phyloP scores from a whole-genome alignment of 53 echinoderm and acorn worm species.

The Mesocentrotus franciscanus region DNA sequence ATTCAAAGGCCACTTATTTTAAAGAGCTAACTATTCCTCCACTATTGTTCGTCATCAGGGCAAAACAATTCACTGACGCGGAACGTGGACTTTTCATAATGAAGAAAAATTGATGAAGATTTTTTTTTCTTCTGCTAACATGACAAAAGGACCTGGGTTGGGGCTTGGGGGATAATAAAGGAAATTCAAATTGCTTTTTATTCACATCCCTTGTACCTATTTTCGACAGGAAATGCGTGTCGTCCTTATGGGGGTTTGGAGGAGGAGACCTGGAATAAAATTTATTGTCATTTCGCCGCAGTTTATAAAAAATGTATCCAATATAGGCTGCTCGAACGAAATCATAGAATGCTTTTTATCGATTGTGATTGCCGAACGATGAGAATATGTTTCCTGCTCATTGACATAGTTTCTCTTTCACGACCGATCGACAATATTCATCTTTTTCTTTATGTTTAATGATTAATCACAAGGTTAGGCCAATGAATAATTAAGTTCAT shows the following conservation, averaged over 20 bases:
- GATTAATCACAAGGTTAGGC: not conserved
- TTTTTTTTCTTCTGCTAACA: not conserved
- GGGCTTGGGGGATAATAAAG: conserved; percentile 6
- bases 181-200: conserved; percentile 5
- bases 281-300: not conserved
- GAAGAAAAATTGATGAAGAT: conserved; percentile 47
- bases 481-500: not conserved
- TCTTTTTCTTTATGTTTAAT: not conserved
- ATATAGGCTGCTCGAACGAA: not conserved
- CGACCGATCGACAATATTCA: not conserved
- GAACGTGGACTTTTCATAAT: conserved; percentile 47
- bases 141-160: conserved; percentile 15
- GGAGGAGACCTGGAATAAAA: not conserved
- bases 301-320: not conserved
- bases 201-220: not conserved
- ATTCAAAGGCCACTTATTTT: conserved; percentile 36
- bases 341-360: not conserved
- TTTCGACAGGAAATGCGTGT: conserved; percentile 38
- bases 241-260: not conserved
- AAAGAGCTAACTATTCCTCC: conserved; percentile 35
- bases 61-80: conserved; percentile 36
- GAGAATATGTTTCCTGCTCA: not conserved
- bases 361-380: conserved; percentile 10
- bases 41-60: not conserved
- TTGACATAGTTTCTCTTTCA: conserved; percentile 20